Evolutionary conservation across 2,888 invertebrate species (phyloP).

Genomic region (Nebria brevicollis): DNA sequence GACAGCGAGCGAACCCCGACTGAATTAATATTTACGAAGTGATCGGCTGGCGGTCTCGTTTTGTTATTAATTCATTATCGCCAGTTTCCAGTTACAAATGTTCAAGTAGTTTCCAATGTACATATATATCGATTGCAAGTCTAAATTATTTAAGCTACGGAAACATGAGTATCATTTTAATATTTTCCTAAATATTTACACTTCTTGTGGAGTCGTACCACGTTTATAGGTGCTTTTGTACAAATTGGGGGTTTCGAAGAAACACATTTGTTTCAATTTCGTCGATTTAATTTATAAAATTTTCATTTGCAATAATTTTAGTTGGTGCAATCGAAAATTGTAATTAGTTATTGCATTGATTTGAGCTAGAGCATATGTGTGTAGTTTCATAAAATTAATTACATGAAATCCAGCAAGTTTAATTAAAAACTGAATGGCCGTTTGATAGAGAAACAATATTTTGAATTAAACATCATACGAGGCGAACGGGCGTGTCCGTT

Average conservation of each 20-base stretch:
- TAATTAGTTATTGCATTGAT: background rate
- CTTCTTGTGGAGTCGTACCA: background rate
- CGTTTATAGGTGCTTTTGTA: background rate
- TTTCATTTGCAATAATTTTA: background rate
- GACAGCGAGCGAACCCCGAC: background rate
- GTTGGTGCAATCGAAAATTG: background rate
- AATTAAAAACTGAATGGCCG: slow-evolving; percentile 27
- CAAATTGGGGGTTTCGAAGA: too few relatives aligned
- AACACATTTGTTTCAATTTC: too few relatives aligned
- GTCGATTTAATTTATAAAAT: background rate
- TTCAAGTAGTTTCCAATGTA: background rate
- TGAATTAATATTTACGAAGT: slow-evolving; percentile 37
- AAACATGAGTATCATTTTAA: background rate
- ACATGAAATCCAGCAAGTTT: slow-evolving; percentile 20
- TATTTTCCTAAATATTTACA: background rate
- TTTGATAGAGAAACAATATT: slow-evolving; percentile 24
- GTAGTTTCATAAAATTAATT: slow-evolving; percentile 24
- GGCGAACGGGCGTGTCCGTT: background rate
- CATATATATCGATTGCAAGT: background rate
- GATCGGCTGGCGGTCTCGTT: slow-evolving; percentile 18
- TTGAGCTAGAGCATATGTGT: background rate
- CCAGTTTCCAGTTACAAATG: slow-evolving; percentile 19
- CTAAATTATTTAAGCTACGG: background rate
- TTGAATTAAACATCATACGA: slow-evolving; percentile 4
- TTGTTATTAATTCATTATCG: slow-evolving; percentile 32